Conservation (phyloP, 2,888 invertebrate species). For the Pseudanteris insignis region DNA sequence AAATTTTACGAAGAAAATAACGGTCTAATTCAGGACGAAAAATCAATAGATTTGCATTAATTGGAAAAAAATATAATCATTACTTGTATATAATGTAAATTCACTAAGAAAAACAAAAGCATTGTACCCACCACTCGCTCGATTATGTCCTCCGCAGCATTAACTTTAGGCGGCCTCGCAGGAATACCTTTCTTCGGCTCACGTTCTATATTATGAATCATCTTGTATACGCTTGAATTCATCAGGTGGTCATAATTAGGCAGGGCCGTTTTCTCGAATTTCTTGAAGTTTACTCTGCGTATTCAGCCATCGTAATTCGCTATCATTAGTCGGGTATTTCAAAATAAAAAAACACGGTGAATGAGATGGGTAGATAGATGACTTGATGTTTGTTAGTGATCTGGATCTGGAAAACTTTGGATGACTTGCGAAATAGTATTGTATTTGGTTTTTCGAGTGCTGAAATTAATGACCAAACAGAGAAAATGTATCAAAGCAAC, state of each 20-base stretch:
- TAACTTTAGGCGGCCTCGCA: conserved; percentile 71
- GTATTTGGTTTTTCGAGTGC: conserved; percentile 34
- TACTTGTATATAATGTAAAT: no score
- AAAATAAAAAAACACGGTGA: conserved; percentile 33
- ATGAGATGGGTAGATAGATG: conserved; percentile 21
- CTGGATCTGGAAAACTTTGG: conserved; percentile 32
- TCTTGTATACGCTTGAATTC: conserved; percentile 80
- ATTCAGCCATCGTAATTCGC: conserved; percentile 41
- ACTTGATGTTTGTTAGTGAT: conserved; percentile 30
- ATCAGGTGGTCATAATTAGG: conserved; percentile 79
- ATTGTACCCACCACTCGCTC: conserved; percentile 59
- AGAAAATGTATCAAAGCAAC: conserved; percentile 18
- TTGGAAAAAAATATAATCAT: no score
- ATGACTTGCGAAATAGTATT: conserved; percentile 33
- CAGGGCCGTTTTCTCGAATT: conserved; percentile 81
- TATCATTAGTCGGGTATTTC: conserved; percentile 35
- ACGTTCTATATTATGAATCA: conserved; percentile 80
- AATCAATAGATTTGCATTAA: no score
- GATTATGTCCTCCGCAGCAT: conserved; percentile 74
- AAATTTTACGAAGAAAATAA: background rate
- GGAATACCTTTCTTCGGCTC: conserved; percentile 75
- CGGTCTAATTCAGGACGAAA: no score
- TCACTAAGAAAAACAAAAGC: background rate
- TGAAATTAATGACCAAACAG: conserved; percentile 29
- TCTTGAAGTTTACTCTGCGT: conserved; percentile 89